phyloP scores from a whole-genome alignment of 2,797 vertebrate species.

The Microctenopoma stevenorrisi region DNA sequence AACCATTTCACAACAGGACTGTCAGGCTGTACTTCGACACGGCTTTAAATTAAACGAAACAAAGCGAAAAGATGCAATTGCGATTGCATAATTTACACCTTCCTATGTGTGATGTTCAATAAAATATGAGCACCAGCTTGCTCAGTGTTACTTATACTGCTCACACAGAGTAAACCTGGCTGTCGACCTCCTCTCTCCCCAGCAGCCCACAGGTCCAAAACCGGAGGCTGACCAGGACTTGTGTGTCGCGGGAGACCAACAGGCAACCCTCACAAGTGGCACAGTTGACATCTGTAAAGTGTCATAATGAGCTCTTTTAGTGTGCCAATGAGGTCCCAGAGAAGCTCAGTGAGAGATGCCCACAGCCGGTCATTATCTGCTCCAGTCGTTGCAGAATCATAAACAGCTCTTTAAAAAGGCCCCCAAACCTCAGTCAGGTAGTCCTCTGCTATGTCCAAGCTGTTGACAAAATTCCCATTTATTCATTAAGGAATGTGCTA shows the following conservation, averaged over 20 bases:
- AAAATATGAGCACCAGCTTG: slow-evolving; percentile 28
- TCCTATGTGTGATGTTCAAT: slow-evolving; percentile 11
- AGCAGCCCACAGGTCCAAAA: slow-evolving; percentile 37
- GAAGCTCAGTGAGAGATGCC: slow-evolving; percentile 64
- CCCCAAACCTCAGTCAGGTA: slow-evolving; percentile 41
- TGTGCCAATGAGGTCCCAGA: slow-evolving; percentile 67
- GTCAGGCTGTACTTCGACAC: not conserved
- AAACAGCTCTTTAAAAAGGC: slow-evolving; percentile 61
- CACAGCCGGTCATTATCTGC: slow-evolving; percentile 79
- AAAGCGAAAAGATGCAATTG: not conserved
- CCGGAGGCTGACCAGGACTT: slow-evolving; percentile 35
- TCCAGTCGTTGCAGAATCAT: slow-evolving; percentile 70
- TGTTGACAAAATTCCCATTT: slow-evolving; percentile 56
- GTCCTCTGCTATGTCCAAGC: slow-evolving; percentile 19
- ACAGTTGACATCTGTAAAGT: slow-evolving; percentile 79
- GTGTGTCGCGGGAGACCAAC: slow-evolving; percentile 46
- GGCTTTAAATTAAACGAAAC: slow-evolving; percentile 4
- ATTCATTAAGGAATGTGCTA: slow-evolving; percentile 47
- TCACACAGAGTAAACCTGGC: slow-evolving; percentile 26
- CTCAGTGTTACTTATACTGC: not conserved
- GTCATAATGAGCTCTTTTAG: slow-evolving; percentile 75
- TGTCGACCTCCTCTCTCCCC: slow-evolving; percentile 23
- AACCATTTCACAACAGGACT: slow-evolving; percentile 3
- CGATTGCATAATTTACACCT: slow-evolving; percentile 11
- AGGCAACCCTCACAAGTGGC: slow-evolving; percentile 60